These are phyloP conservation scores for Myiagra hebetior DNA, from an alignment of 2,113 vertebrate genomes.

Conservation along the genomic window DNA sequence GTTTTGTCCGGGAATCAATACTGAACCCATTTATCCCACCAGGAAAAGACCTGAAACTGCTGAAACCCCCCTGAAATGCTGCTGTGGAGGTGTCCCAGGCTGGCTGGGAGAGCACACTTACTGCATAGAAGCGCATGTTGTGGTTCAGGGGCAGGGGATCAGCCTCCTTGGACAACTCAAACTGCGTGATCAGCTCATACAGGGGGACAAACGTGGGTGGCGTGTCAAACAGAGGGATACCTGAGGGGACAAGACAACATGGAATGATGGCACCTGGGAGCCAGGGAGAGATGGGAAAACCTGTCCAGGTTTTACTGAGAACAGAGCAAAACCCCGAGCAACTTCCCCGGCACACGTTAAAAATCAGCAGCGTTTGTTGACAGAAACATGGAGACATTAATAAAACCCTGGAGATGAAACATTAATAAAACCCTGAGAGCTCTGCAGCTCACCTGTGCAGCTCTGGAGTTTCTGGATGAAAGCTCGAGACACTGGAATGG, in stretches of 20 bases:
- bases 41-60: neutral
- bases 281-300: neutral
- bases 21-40: neutral
- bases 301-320: neutral
- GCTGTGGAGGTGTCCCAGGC: accelerated
- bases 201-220: conserved; percentile 80
- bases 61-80: accelerated
- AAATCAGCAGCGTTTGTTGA: neutral
- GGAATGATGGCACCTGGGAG: neutral
- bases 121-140: conserved; percentile 94
- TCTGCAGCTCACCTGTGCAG: conserved; percentile 81
- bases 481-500: conserved; percentile 90
- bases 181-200: conserved; percentile 92
- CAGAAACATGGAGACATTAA: accelerated
- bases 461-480: conserved; percentile 91
- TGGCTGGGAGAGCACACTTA: conserved; percentile 64
- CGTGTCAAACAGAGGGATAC: conserved; percentile 88
- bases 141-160: conserved; percentile 72
- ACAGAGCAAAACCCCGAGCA: neutral
- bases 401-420: neutral
- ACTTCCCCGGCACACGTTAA: accelerated
- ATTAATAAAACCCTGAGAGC: neutral
- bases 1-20: neutral
- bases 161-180: conserved; percentile 87
- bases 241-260: conserved; percentile 62